Evolutionary conservation across 2,113 vertebrate species (phyloP), one percentile per base, ranked within the genome.

Genomic region (Hypocryptadius cinnamomeus): DNA sequence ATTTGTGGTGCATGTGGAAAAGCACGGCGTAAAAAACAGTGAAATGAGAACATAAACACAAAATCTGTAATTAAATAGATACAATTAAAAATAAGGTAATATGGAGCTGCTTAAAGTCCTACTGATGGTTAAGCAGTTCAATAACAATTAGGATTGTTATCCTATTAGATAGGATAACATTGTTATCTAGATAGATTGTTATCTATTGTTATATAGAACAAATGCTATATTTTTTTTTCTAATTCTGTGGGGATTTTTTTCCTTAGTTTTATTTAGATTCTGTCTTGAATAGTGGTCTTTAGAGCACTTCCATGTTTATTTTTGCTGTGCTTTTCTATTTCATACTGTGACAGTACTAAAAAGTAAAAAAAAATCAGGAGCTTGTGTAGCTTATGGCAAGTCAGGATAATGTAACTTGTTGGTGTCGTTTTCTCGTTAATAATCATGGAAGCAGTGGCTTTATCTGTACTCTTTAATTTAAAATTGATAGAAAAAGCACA

Each of bases 321-420:
- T 65, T 60, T 7, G 0, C 8, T 51, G 8, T 66, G 4, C 2
- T 56, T 85, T 85, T 72, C 15, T 50, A 0, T 40, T 85, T 71
- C 27, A 18, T 65, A 4, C 4, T 42, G 10, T 63, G 15, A 7
- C 2, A 17, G 7, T 56, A 27, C 27, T 89, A 33, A 74, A 78
- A 82, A 30, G 1, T 2, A 11, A 37, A 0, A 3, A 72, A 54
- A 37, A n/a, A 6, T 3, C 2, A 4, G 2, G n/a, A 35, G 9
- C 3, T 76, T 54, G 12, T 47, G 22, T 30, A 51, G 61, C 10
- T 76, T 3, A 1, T n/a, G 30, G 17, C 8, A 70, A 53, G 9
- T 2, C 7, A 24, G 11, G 19, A 11, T 79, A 21, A 50, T 0
- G 0, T 25, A 23, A 3, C 15, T 39, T 35, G 19, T 23, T 66